These are phyloP conservation scores for Drosophila meridiana DNA, from an alignment of 2,888 invertebrate species.

Conservation along the genomic window DNA sequence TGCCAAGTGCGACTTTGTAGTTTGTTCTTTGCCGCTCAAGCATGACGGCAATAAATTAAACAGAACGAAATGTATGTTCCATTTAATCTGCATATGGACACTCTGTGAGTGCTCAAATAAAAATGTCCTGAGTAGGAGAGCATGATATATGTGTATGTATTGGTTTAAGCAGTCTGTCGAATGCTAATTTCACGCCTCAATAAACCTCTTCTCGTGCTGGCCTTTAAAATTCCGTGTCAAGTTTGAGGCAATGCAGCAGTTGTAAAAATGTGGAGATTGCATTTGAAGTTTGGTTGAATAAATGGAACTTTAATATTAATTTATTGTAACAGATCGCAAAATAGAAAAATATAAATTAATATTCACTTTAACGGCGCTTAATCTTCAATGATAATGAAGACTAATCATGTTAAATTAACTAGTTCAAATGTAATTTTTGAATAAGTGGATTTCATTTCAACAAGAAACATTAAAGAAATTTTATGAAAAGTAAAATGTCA, in stretches of 20 bases:
- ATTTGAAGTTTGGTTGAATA: background rate
- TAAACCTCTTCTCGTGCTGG: conserved; percentile 29
- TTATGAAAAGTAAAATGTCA: too few species aligned
- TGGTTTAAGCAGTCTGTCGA: conserved; percentile 67
- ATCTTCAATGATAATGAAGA: too few species aligned
- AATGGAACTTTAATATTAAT: background rate
- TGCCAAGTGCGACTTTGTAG: conserved; percentile 4
- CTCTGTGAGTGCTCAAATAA: conserved; percentile 30
- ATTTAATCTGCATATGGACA: conserved; percentile 36
- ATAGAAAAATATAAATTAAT: too few species aligned
- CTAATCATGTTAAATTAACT: too few species aligned
- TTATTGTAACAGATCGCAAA: background rate
- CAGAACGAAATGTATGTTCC: conserved; percentile 52
- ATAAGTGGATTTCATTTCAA: too few species aligned
- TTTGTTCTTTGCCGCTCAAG: conserved; percentile 53
- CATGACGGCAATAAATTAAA: conserved; percentile 73
- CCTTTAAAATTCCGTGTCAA: conserved; percentile 35
- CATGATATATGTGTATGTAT: conserved; percentile 1
- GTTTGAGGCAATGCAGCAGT: background rate
- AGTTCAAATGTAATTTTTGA: too few species aligned
- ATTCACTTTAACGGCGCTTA: too few species aligned
- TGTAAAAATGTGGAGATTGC: background rate
- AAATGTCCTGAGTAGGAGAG: conserved; percentile 32
- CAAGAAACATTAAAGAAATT: too few species aligned
- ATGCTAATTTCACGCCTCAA: conserved; percentile 77